Base-by-base conservation (phyloP, 2,113 vertebrate genomes). In the Poicephalus gulielmi region DNA sequence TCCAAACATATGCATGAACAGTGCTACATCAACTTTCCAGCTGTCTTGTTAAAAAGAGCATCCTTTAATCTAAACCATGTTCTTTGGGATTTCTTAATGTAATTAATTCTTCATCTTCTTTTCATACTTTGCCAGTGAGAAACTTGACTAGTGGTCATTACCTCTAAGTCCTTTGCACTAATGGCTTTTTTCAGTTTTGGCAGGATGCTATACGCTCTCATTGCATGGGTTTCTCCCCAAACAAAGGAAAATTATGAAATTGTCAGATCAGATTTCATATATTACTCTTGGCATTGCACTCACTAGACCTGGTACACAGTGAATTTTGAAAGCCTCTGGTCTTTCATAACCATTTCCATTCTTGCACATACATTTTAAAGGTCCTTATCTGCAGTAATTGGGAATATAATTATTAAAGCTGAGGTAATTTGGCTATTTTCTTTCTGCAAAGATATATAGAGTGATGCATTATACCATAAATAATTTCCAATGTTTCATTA, bases 1-100 rank as follows among this genome's bases (percentile, higher is more conserved):
- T 91, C 88, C 86, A 71, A 88, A 97, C 96, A 95, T 94, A 88
- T 96, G 90, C 64, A n/a, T 50, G 96, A 92, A n/a, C 27, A 86
- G 44, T 59, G 37, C 67, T 92, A 33, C 28, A 94, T 93, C 83
- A 95, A 12, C 71, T 74, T 96, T 94, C 94, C 92, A 92, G 52
- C n/a, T 0, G 31, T 62, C 46, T 57, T 41, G 52, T 68, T 83
- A 83, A 74, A 93, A 71, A 68, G 71, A 83, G 47, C 5, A 3
- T 68, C 70, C 82, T 96, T 93, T 96, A 93, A 97, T 95, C 31
- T 88, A 91, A 97, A 96, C 73, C 83, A 79, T 16, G 25, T 78
- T 94, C n/a, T 27, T 59, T 88, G 62, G 52, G 59, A 50, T 57
- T 88, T 96, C 83, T 53, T 86, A 78, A 82, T 88, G 46, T 46